These are phyloP conservation scores for Drosophila azteca DNA, from an alignment of 1,140 invertebrate species.

Conservation along the genomic window DNA sequence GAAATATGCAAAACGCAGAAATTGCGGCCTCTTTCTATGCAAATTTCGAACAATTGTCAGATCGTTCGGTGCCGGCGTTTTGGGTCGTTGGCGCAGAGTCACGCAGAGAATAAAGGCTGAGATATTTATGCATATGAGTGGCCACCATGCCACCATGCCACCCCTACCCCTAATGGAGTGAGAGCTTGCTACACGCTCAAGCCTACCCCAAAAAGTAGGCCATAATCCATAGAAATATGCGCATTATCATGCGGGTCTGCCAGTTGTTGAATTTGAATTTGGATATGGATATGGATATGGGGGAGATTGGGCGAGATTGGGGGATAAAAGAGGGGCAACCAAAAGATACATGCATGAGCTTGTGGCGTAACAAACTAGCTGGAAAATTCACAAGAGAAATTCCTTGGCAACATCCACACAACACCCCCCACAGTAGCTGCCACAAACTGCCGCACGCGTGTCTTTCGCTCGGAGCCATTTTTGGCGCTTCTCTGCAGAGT, in stretches of 20 bases:
- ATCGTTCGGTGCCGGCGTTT: constrained; percentile 38
- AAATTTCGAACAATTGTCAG: constrained; percentile 70
- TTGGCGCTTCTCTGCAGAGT: constrained; percentile 11
- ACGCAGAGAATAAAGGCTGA: constrained; percentile 53
- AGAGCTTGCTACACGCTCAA: constrained; percentile 34
- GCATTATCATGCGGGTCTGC: constrained; percentile 63
- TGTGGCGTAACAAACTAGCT: constrained; percentile 56
- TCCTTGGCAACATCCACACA: constrained; percentile 36
- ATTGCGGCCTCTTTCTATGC: constrained; percentile 58
- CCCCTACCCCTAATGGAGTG: constrained; percentile 24
- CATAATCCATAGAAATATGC: constrained; percentile 76
- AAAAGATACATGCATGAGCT: constrained; percentile 30
- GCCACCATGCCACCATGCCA: not conserved
- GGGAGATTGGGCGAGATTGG: not conserved
- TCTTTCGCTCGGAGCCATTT: not conserved
- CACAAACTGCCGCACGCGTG: constrained; percentile 43
- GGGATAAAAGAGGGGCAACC: not conserved
- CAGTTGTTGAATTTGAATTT: constrained; percentile 47
- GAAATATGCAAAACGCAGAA: constrained; percentile 57
- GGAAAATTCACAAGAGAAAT: constrained; percentile 68
- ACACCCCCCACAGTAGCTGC: constrained; percentile 23
- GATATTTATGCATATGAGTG: constrained; percentile 74
- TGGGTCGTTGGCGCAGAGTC: constrained; percentile 37
- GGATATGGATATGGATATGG: constrained; percentile 47
- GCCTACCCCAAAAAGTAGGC: constrained; percentile 65